Evolutionary conservation across 2,797 vertebrate genomes (phyloP).

Genomic region (Peromyscus eremicus): DNA sequence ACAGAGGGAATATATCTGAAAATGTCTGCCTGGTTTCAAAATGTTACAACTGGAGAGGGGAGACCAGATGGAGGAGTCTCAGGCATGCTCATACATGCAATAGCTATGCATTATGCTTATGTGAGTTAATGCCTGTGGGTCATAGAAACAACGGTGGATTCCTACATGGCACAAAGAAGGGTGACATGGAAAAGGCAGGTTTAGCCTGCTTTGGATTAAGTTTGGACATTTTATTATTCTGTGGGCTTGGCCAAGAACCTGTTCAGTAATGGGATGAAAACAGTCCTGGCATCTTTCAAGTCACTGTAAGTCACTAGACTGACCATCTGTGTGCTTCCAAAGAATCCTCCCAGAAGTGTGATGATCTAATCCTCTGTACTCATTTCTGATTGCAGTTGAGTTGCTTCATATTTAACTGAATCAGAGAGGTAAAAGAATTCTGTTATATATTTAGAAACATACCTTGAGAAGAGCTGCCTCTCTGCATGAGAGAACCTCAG

Average conservation of each 20-base stretch:
- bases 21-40: neutral
- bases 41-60: neutral
- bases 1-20: neutral
- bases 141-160: neutral
- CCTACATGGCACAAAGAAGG: neutral
- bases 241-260: neutral
- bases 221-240: neutral
- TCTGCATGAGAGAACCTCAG: neutral
- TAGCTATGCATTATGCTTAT: neutral
- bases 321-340: neutral
- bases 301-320: slow-evolving; percentile 60
- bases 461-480: neutral
- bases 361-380: slow-evolving; percentile 31
- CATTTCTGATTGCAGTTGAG: slow-evolving; percentile 7
- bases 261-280: slow-evolving; percentile 39
- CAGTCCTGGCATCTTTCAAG: slow-evolving; percentile 55
- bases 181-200: neutral
- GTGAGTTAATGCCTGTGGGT: too few species aligned
- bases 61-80: neutral
- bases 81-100: neutral
- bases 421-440: slow-evolving; percentile 30
- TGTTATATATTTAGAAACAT: slow-evolving; percentile 13
- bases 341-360: neutral
- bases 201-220: neutral
- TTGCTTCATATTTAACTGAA: slow-evolving; percentile 61